Evolutionary conservation across 1,140 invertebrate species (phyloP), one percentile per base, ranked within the genome.

Genomic region (Anagrus nilaparvatae): DNA sequence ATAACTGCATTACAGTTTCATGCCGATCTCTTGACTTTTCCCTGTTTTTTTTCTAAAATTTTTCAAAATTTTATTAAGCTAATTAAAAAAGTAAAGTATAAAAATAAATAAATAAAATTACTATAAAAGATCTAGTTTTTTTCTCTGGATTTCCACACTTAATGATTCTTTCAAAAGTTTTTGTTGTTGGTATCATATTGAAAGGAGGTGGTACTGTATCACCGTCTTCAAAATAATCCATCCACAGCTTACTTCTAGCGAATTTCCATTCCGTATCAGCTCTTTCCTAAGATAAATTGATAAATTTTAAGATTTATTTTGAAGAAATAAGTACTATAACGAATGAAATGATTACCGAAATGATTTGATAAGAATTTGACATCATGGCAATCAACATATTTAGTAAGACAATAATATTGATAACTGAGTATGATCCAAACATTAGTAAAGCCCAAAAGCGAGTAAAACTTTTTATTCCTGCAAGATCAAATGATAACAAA

Each of bases 371-470:
- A 1, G 89, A 94, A 62, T 90, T 93, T 24, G 85, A 90, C 88
- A 95, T 94, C 90, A 94, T 95, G 53, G 91, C 91, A 60, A 95
- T 94, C 5, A 95, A 76, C 79, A 94, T 87, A 67, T 95, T 95
- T 23, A 94, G 75, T 2, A 95, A 69, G 1, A 95, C 90, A 51
- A 94, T 89, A 37, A 94, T 81, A 50, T 91, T 92, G 60, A 94
- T 93, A 32, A 88, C 87, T 25, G 84, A 87, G 58, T 90, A 92
- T 0, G 82, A 85, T 19, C 87, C 87, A 56, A 89, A 92, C 75
- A 89, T 86, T 0, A 92, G 70, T 12, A 89, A 65, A 7, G 82
- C 83, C 87, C 86, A 90, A 58, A 90, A 91, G 25, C 86, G 70
- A 0, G 87, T 90, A 59, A 88, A 90, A 49, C 81, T 82, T 60